These are phyloP conservation scores for Melanostigma gelatinosum DNA, from an alignment of 2,113 vertebrate genomes.

Conservation along the genomic window DNA sequence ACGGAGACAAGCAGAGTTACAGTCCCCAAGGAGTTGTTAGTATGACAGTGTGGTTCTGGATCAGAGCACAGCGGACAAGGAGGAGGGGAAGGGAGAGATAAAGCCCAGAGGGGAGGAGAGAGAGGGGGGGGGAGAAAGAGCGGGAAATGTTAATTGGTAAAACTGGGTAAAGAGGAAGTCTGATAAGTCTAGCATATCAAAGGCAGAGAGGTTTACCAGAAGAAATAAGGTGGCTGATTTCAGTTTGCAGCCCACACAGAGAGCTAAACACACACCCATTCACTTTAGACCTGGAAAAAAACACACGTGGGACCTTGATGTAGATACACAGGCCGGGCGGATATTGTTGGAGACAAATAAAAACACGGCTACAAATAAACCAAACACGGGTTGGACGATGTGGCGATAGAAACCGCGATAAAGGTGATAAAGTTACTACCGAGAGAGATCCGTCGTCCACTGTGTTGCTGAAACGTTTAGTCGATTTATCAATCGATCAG, in stretches of 20 bases:
- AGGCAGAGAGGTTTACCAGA: constrained; percentile 32
- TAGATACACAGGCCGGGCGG: neutral
- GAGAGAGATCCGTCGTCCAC: neutral
- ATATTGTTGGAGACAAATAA: neutral
- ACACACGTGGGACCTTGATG: constrained; percentile 17
- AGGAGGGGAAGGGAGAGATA: constrained; percentile 72
- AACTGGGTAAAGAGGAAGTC: constrained; percentile 41
- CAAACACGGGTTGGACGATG: neutral
- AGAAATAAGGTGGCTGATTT: constrained; percentile 32
- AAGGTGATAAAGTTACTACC: neutral
- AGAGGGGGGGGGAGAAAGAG: constrained; percentile 59
- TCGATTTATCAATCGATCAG: neutral
- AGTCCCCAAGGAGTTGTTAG: constrained; percentile 99
- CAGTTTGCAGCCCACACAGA: constrained; percentile 40
- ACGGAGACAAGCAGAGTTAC: constrained; percentile 94
- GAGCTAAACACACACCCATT: constrained; percentile 55
- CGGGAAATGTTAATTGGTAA: constrained; percentile 69
- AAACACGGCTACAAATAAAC: neutral
- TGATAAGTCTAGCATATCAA: constrained; percentile 41
- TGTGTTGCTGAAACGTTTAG: neutral
- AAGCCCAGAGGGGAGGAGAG: constrained; percentile 60
- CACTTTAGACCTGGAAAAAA: constrained; percentile 55
- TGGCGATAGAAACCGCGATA: neutral
- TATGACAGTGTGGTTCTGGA: constrained; percentile 99
- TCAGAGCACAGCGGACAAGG: constrained; percentile 89